A percentile compares a stretch with the other conserved stretches of the same genome.
Conservation (phyloP, 2,113 vertebrate species). For the Corythaixoides concolor region DNA sequence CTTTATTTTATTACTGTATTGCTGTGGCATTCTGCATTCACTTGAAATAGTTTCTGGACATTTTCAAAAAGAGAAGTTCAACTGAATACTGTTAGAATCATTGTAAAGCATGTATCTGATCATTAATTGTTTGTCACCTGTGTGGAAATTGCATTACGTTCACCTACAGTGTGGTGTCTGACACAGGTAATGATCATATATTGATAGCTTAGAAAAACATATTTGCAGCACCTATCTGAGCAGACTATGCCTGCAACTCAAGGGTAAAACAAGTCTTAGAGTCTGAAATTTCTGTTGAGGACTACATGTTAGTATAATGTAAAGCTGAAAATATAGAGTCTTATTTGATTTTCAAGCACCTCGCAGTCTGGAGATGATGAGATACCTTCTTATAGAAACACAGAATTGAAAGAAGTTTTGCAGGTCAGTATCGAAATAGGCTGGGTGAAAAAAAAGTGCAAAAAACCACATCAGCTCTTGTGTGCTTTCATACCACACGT, state of each 20-base stretch:
- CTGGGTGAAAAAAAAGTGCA: neutral
- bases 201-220: neutral
- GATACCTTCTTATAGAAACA: neutral
- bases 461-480: neutral
- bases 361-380: neutral
- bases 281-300: neutral
- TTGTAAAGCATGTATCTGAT: neutral
- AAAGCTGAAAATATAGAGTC: neutral
- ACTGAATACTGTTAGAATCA: neutral
- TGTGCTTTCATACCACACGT: neutral
- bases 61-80: neutral
- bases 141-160: neutral
- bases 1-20: neutral
- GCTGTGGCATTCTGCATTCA: neutral
- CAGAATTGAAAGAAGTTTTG: neutral
- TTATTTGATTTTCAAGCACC: neutral
- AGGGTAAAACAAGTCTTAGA: neutral
- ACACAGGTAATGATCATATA: neutral
- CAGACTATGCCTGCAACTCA: neutral
- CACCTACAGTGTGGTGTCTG: neutral
- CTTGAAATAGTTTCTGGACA: neutral
- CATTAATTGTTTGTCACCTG: neutral
- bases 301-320: neutral
- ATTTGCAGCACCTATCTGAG: neutral
- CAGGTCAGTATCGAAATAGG: neutral